Percentiles rank a stretch among this genome's conserved stretches.
These are phyloP conservation scores for Noctua comes DNA, from an alignment of 2,888 invertebrate species.

Conservation along the genomic window DNA sequence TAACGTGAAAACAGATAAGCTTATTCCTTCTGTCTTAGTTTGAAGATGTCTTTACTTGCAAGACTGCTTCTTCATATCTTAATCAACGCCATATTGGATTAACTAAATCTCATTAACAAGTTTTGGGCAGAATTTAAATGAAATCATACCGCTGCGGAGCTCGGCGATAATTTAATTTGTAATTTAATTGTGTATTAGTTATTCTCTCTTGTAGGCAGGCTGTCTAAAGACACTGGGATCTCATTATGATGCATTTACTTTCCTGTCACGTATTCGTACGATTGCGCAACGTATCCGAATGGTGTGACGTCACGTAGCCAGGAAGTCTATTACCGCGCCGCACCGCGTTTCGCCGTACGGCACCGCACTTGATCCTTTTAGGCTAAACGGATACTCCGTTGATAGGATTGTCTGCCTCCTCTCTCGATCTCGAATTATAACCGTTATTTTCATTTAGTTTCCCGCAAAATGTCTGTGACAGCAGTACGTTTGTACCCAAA, in stretches of 20 bases:
- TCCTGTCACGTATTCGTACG: constrained; percentile 66
- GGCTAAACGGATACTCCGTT: constrained; percentile 82
- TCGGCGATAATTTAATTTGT: constrained; percentile 48
- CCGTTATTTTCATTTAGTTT: constrained; percentile 35
- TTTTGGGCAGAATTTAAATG: constrained; percentile 50
- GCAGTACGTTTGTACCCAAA: constrained; percentile 51
- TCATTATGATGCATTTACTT: constrained; percentile 62
- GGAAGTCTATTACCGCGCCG: constrained; percentile 78
- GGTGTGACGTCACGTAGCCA: constrained; percentile 76
- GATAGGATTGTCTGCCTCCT: constrained; percentile 77
- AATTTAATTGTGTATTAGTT: constrained; percentile 54
- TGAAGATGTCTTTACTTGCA: constrained; percentile 16
- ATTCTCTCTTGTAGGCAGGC: constrained; percentile 45
- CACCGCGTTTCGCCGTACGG: constrained; percentile 50
- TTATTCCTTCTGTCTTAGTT: constrained; percentile 15
- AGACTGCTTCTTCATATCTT: constrained; percentile 30
- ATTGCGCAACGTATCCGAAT: constrained; percentile 67
- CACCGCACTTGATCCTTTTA: constrained; percentile 82
- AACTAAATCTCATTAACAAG: constrained; percentile 48
- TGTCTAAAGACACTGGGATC: constrained; percentile 46
- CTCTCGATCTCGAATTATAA: constrained; percentile 53
- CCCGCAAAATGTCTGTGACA: constrained; percentile 29
- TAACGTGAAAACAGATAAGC: constrained; percentile 1
- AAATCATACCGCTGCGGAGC: constrained; percentile 42
- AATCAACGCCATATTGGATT: constrained; percentile 49